Evolutionary conservation across 2,797 vertebrate species (phyloP).

Genomic region (Chrosomus eos): DNA sequence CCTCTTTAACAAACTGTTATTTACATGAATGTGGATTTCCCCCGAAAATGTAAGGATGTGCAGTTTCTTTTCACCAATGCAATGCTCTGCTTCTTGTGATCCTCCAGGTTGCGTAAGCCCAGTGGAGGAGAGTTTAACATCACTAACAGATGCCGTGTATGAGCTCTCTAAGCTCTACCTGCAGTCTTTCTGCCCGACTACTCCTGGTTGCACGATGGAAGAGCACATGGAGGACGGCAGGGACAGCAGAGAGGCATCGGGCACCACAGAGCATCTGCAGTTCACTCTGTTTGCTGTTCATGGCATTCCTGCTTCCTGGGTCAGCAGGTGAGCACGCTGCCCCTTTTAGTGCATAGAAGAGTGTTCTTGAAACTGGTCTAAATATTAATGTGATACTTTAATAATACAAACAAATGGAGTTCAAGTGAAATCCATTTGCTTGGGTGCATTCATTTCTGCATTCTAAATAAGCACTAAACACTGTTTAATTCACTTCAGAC

Average conservation of each 20-base stretch:
- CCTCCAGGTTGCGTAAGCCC: conserved; percentile 76
- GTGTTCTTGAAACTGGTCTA: neutral
- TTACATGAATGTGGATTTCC: neutral
- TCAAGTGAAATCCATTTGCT: neutral
- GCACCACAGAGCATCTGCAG: conserved; percentile 90
- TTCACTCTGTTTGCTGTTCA: conserved; percentile 93
- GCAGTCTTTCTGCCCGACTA: conserved; percentile 77
- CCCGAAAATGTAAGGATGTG: neutral
- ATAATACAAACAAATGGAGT: neutral
- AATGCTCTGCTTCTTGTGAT: neutral
- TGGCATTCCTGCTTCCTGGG: conserved; percentile 88
- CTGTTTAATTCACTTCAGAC: conserved; percentile 13
- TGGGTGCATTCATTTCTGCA: neutral
- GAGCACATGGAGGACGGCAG: conserved; percentile 61
- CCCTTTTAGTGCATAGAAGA: conserved; percentile 4
- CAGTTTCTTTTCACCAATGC: neutral
- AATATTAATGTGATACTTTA: neutral
- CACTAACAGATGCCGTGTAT: conserved; percentile 87
- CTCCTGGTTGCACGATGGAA: conserved; percentile 36
- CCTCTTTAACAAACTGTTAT: neutral
- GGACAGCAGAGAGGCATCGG: conserved; percentile 85
- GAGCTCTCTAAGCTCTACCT: conserved; percentile 86
- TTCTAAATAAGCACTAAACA: neutral
- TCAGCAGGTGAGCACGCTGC: conserved; percentile 85
- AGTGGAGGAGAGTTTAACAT: conserved; percentile 82